phyloP scores from a whole-genome alignment of 2,113 vertebrate genomes.

The Rana temporaria region DNA sequence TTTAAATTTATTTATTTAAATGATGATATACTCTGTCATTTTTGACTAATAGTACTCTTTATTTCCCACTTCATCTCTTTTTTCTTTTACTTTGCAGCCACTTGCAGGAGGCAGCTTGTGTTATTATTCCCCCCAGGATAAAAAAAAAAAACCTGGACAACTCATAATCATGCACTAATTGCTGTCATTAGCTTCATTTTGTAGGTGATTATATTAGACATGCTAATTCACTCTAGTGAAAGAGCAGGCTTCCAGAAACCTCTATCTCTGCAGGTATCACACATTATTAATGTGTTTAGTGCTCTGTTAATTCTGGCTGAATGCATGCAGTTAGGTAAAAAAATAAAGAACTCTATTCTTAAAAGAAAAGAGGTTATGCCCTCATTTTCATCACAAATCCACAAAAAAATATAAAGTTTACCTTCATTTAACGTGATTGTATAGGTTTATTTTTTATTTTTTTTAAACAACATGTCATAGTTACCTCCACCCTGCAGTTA shows the following conservation, averaged over 20 bases:
- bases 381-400: too few relatives aligned
- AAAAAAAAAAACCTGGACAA: constrained; percentile 25
- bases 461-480: too few relatives aligned
- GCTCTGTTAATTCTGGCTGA: constrained; percentile 7
- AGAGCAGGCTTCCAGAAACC: constrained; percentile 27
- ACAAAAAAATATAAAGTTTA: too few relatives aligned
- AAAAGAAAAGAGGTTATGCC: too few relatives aligned
- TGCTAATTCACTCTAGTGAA: constrained; percentile 36
- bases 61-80: background rate
- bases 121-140: background rate
- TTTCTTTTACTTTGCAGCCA: background rate
- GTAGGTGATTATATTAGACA: constrained; percentile 44
- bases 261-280: constrained; percentile 26
- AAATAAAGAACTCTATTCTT: background rate
- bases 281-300: constrained; percentile 22
- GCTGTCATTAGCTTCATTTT: constrained; percentile 48
- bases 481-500: too few relatives aligned
- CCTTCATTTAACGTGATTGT: too few relatives aligned
- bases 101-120: constrained; percentile 10
- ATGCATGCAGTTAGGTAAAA: constrained; percentile 8
- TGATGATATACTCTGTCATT: background rate
- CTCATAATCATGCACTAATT: constrained; percentile 38
- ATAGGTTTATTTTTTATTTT: too few relatives aligned
- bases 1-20: too few relatives aligned
- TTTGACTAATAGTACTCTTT: background rate